These are phyloP conservation scores for Aphrophora alni DNA, from an alignment of 2,888 invertebrate species.

Conservation along the genomic window DNA sequence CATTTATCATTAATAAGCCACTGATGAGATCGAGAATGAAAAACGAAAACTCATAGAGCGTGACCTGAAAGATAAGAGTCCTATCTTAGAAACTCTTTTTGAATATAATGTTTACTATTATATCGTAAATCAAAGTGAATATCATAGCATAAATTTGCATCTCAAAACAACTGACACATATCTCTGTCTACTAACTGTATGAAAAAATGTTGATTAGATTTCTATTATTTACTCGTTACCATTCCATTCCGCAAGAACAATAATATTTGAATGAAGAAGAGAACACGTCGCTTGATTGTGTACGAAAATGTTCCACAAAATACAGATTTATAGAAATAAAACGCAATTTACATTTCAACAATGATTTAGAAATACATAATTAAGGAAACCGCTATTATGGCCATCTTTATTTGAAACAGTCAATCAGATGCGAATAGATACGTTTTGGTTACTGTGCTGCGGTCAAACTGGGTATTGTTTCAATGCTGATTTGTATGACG, in stretches of 20 bases:
- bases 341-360: slow-evolving; percentile 7
- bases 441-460: slow-evolving; percentile 4
- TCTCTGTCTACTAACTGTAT: background rate
- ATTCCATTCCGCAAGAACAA: slow-evolving; percentile 3
- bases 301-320: slow-evolving; percentile 1
- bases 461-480: slow-evolving; percentile 18
- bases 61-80: background rate
- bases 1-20: no score
- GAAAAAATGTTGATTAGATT: slow-evolving; percentile 13
- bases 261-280: background rate
- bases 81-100: background rate
- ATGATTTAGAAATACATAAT: no score
- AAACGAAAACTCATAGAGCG: no score
- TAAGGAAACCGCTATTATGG: background rate
- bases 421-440: slow-evolving; percentile 11
- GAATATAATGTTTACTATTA: no score
- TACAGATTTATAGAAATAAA: slow-evolving; percentile 2
- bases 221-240: background rate
- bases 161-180: background rate
- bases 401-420: slow-evolving; percentile 6
- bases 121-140: background rate
- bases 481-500: slow-evolving; percentile 4
- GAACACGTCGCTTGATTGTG: background rate
- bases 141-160: background rate
- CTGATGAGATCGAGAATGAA: no score